A percentile compares a stretch with the other conserved stretches of the same genome.
Conservation (phyloP, 2,888 invertebrate species). For the Tinea trinotella region DNA sequence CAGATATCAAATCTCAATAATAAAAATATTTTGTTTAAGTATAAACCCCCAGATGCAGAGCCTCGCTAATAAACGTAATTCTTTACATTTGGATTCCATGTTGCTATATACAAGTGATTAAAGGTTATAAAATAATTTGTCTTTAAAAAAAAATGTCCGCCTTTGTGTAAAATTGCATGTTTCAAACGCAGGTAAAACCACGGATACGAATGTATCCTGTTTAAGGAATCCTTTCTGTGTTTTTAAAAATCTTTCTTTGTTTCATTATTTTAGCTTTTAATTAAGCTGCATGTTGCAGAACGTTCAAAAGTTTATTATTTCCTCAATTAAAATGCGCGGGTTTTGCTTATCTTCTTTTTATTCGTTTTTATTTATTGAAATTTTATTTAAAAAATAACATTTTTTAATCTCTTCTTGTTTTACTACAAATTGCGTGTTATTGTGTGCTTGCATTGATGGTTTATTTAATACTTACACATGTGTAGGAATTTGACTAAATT, state of each 20-base stretch:
- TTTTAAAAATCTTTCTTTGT: slow-evolving; percentile 1
- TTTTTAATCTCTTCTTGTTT: no score
- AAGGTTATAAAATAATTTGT: no score
- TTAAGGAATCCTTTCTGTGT: background rate
- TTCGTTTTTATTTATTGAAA: background rate
- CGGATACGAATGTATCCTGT: background rate
- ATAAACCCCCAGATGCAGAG: no score
- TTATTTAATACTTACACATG: no score
- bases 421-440: no score
- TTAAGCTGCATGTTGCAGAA: slow-evolving; percentile 7
- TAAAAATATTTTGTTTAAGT: no score
- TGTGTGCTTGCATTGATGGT: no score
- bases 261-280: slow-evolving; percentile 10
- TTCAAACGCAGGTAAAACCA: background rate
- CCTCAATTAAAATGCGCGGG: slow-evolving; percentile 5
- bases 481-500: no score
- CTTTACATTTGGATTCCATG: no score
- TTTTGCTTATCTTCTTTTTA: slow-evolving; percentile 6
- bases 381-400: background rate
- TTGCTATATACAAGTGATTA: no score
- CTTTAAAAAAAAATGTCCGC: background rate
- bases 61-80: no score
- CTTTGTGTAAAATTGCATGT: slow-evolving; percentile 3
- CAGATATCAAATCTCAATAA: no score
- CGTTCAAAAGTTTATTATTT: slow-evolving; percentile 4